A percentile compares a stretch with the other conserved stretches of the same genome.
Conservation (phyloP, 2,888 invertebrate genomes). For the Pseudococcus viburni region DNA sequence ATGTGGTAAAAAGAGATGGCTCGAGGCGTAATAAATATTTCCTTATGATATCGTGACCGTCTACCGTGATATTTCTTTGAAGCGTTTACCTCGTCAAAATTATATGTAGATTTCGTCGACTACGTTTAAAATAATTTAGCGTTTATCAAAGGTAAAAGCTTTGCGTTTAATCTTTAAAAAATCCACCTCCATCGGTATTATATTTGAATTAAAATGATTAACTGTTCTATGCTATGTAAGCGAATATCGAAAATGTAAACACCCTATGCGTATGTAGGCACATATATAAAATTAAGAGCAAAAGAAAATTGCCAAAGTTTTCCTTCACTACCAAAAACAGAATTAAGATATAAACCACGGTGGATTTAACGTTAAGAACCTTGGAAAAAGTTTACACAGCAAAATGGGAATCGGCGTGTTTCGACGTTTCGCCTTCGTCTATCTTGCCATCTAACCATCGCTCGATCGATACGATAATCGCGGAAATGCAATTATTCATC, state of each 20-base stretch:
- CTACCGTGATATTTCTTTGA: constrained; percentile 42
- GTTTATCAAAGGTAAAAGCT: constrained; percentile 34
- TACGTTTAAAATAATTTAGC: constrained; percentile 4
- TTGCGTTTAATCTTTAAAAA: constrained; percentile 15
- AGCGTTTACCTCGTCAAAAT: background rate
- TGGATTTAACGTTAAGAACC: constrained; percentile 29
- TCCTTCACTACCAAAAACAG: background rate
- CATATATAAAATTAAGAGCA: constrained; percentile 11
- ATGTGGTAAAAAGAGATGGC: background rate
- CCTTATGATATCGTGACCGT: constrained; percentile 29
- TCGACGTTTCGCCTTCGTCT: background rate
- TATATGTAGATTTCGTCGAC: background rate
- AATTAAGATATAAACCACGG: constrained; percentile 25
- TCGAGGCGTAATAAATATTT: constrained; percentile 39
- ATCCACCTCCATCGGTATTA: constrained; percentile 20
- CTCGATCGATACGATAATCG: constrained; percentile 19
- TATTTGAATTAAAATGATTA: constrained; percentile 52
- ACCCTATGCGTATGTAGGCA: background rate
- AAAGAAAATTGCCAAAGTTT: constrained; percentile 52
- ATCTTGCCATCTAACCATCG: no score
- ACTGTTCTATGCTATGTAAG: background rate
- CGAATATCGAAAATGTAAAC: constrained; percentile 55
- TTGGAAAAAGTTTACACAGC: constrained; percentile 17
- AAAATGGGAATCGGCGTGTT: background rate
- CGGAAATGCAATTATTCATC: constrained; percentile 36